These are phyloP conservation scores for Oostethus manadensis DNA, from an alignment of 2,113 vertebrate species.

Conservation along the genomic window DNA sequence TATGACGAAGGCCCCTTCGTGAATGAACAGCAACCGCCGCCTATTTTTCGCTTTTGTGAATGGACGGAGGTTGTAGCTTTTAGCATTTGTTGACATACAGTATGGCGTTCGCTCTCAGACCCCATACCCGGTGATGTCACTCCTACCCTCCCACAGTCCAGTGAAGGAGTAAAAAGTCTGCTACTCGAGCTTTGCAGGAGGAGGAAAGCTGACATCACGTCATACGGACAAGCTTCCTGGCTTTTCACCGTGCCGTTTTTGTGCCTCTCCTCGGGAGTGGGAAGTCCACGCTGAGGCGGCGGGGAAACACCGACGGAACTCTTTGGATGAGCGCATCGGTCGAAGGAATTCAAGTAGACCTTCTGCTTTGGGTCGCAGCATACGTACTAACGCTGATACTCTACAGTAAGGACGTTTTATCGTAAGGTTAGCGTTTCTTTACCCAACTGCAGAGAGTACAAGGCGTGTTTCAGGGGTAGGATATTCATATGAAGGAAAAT, in stretches of 20 bases:
- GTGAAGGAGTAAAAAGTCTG: constrained; percentile 14
- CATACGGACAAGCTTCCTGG: constrained; percentile 27
- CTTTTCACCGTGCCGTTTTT: constrained; percentile 33
- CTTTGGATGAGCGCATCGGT: background rate
- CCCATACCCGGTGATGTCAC: too few relatives aligned
- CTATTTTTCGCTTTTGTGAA: too few relatives aligned
- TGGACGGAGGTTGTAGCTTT: too few relatives aligned
- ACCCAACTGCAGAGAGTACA: background rate
- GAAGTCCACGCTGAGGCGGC: constrained; percentile 30
- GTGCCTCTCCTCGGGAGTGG: constrained; percentile 41
- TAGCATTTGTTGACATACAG: too few relatives aligned
- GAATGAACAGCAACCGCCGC: too few relatives aligned
- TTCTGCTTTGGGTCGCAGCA: background rate
- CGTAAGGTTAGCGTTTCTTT: background rate
- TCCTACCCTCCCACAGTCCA: background rate
- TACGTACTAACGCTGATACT: background rate
- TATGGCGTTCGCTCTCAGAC: too few relatives aligned
- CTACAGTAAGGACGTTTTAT: background rate
- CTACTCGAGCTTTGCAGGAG: constrained; percentile 12
- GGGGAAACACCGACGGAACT: constrained; percentile 15
- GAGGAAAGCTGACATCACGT: constrained; percentile 44
- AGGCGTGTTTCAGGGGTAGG: background rate
- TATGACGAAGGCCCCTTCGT: too few relatives aligned
- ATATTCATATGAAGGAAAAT: too few relatives aligned
- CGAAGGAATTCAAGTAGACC: constrained; percentile 2